phyloP scores from a whole-genome alignment of 2,113 vertebrate genomes.

The Forbesichthys agassizii region DNA sequence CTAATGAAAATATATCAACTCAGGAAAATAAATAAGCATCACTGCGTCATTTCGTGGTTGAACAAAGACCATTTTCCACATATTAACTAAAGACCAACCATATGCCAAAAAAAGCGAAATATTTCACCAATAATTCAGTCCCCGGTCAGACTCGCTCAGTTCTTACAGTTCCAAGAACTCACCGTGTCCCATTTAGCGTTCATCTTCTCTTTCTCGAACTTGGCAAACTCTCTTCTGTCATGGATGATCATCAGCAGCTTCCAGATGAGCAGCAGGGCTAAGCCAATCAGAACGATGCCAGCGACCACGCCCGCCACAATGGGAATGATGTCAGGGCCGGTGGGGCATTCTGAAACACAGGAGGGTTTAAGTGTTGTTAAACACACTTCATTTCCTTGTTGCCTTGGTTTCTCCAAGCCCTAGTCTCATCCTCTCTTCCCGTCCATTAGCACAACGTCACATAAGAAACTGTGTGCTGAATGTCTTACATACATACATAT shows the following conservation, averaged over 20 bases:
- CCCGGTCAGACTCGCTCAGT: not conserved
- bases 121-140: constrained; percentile 8
- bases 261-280: constrained; percentile 97
- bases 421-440: no score
- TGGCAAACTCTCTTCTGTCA: constrained; percentile 96
- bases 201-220: constrained; percentile 99
- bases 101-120: constrained; percentile 10
- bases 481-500: no score
- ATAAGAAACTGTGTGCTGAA: no score
- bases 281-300: constrained; percentile 96
- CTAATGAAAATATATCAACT: constrained; percentile 6
- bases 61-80: not conserved
- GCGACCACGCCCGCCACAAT: constrained; percentile 96
- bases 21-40: no score
- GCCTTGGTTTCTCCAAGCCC: no score
- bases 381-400: no score
- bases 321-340: constrained; percentile 94
- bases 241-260: constrained; percentile 99
- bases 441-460: no score
- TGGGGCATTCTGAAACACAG: constrained; percentile 84
- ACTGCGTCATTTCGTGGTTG: no score
- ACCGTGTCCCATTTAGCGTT: constrained; percentile 99
- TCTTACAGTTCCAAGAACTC: constrained; percentile 61
- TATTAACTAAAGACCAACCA: no score
- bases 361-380: no score